These are phyloP conservation scores for Mimachlamys varia DNA, from an alignment of 2,888 invertebrate genomes.

Conservation along the genomic window DNA sequence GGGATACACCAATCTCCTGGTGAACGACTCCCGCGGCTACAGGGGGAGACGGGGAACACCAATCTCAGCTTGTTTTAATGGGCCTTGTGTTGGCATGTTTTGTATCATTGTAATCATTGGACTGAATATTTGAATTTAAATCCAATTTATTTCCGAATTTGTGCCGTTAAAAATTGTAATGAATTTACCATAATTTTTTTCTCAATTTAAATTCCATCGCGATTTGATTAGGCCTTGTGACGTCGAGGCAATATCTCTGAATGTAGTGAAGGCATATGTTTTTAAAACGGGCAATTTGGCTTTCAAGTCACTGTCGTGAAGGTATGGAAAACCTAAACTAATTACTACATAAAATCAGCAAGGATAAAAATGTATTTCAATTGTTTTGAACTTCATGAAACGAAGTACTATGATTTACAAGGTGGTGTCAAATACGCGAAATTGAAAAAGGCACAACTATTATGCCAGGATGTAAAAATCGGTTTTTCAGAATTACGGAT, in stretches of 20 bases:
- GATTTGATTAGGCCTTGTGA: background rate
- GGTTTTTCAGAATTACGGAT: background rate
- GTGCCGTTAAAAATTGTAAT: conserved; percentile 1
- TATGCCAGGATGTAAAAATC: background rate
- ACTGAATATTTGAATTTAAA: conserved; percentile 13
- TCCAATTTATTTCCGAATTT: conserved; percentile 15
- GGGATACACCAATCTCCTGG: background rate
- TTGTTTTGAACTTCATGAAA: background rate
- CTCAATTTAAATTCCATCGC: conserved; percentile 21
- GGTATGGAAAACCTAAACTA: background rate
- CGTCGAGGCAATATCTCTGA: background rate
- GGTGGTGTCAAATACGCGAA: background rate
- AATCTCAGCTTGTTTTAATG: background rate
- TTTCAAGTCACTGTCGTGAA: background rate
- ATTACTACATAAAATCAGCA: background rate
- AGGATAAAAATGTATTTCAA: background rate
- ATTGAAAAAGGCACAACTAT: background rate
- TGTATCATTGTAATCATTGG: background rate
- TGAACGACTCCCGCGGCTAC: background rate
- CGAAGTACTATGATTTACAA: background rate
- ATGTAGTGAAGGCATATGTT: background rate
- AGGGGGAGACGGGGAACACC: background rate
- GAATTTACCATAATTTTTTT: conserved; percentile 26
- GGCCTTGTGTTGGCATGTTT: background rate
- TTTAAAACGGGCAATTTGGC: background rate